Conservation (phyloP, 2,888 invertebrate species). For the Morpho achilles region DNA sequence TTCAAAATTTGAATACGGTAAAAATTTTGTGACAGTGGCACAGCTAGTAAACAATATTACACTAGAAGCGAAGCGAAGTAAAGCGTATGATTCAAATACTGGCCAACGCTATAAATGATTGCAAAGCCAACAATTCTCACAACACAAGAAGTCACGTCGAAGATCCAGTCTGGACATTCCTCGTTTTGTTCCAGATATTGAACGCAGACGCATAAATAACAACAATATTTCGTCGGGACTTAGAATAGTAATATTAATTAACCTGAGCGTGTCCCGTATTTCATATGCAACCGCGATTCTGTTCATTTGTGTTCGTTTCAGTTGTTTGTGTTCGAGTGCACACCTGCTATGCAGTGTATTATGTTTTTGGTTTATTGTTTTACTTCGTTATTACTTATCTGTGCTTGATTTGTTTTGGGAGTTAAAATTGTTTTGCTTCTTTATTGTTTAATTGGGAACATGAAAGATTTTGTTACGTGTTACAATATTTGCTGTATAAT, state of each 20-base stretch:
- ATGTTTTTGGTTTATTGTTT: conserved; percentile 45
- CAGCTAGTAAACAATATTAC: too few relatives aligned
- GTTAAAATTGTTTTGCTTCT: conserved; percentile 9
- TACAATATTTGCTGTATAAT: too few relatives aligned
- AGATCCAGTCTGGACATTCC: conserved; percentile 20
- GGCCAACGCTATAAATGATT: too few relatives aligned
- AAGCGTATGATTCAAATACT: too few relatives aligned
- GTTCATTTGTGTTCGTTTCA: conserved; percentile 40
- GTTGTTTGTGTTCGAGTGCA: conserved; percentile 52
- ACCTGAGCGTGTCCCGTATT: conserved; percentile 50
- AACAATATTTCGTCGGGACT: conserved; percentile 60
- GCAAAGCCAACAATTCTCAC: too few relatives aligned
- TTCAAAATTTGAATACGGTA: too few relatives aligned
- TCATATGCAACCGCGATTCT: conserved; percentile 65
- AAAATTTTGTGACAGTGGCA: too few relatives aligned
- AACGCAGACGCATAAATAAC: conserved; percentile 62
- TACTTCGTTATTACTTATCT: conserved; percentile 28
- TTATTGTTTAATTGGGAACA: too few relatives aligned
- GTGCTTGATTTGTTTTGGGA: too few relatives aligned
- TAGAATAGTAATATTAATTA: conserved; percentile 61
- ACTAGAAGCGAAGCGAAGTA: too few relatives aligned
- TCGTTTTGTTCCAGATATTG: conserved; percentile 29
- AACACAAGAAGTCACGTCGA: too few relatives aligned
- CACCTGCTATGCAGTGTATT: conserved; percentile 67
- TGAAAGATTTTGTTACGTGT: too few relatives aligned